Evolutionary conservation across 1,140 invertebrate species (phyloP).

Genomic region (Anastrepha ludens): DNA sequence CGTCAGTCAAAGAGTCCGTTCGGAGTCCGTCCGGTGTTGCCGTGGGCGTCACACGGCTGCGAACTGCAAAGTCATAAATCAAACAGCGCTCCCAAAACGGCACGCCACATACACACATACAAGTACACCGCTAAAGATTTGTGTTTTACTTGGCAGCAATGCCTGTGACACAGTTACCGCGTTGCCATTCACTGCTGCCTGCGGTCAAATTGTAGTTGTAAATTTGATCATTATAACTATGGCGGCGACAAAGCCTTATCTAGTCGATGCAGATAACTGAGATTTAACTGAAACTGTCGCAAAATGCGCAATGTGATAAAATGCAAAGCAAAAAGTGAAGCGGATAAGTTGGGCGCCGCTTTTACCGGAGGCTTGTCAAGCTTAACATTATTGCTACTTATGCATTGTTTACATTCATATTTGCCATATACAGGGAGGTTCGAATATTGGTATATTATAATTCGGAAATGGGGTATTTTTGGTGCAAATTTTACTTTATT

Average conservation of each 20-base stretch:
- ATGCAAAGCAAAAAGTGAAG: neutral
- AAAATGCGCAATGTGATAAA: neutral
- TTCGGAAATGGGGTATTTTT: too few relatives aligned
- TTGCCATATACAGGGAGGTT: too few relatives aligned
- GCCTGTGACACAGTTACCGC: neutral
- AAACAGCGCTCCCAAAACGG: conserved; percentile 32
- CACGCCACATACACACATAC: neutral
- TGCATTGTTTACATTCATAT: neutral
- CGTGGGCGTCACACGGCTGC: conserved; percentile 27
- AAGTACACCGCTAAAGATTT: neutral
- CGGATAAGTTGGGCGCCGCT: neutral
- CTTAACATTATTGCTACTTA: neutral
- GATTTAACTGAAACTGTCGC: conserved; percentile 19
- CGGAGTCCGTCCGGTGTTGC: neutral
- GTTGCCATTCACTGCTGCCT: neutral
- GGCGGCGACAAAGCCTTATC: conserved; percentile 40
- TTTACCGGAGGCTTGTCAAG: neutral
- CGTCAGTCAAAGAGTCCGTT: neutral
- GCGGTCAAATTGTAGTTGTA: conserved; percentile 34
- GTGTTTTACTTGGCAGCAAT: neutral
- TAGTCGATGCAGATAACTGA: neutral
- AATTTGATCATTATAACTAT: conserved; percentile 34
- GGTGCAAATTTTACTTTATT: too few relatives aligned
- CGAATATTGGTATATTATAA: too few relatives aligned
- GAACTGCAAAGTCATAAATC: conserved; percentile 34